Percentiles rank a stretch among this genome's conserved stretches.
Conservation (phyloP, 2,797 vertebrate species). For the Chrosomus eos region DNA sequence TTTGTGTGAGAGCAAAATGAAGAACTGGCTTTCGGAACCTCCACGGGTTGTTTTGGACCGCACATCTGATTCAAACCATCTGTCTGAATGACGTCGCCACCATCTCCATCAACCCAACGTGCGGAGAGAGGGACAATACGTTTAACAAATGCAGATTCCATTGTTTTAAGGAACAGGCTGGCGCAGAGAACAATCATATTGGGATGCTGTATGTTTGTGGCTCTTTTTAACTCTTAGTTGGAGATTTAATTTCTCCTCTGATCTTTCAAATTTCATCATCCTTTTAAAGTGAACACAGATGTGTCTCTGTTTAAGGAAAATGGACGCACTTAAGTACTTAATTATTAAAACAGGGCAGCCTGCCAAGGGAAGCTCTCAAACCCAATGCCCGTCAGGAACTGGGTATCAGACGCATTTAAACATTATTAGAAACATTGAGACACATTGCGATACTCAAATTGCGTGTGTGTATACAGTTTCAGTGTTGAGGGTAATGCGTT, state of each 20-base stretch:
- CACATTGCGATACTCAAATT: neutral
- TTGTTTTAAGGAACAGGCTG: slow-evolving; percentile 5
- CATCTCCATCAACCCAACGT: neutral
- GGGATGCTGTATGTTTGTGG: neutral
- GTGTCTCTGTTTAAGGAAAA: slow-evolving; percentile 28
- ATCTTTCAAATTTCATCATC: neutral
- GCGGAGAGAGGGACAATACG: neutral
- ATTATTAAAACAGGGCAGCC: slow-evolving; percentile 27
- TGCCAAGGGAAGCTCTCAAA: slow-evolving; percentile 30
- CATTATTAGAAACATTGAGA: neutral
- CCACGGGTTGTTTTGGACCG: slow-evolving; percentile 33
- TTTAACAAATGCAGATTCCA: slow-evolving; percentile 3
- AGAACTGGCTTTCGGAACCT: slow-evolving; percentile 36
- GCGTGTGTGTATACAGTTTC: no score
- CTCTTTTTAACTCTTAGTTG: neutral
- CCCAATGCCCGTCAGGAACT: slow-evolving; percentile 1
- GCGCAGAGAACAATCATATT: neutral
- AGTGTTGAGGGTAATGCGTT: neutral
- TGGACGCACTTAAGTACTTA: slow-evolving; percentile 16
- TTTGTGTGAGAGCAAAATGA: slow-evolving; percentile 40
- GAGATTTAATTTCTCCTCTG: slow-evolving; percentile 8
- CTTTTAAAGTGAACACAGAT: slow-evolving; percentile 11
- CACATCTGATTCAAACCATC: slow-evolving; percentile 46
- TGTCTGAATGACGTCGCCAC: slow-evolving; percentile 37
- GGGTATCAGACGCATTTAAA: neutral